phyloP scores from a whole-genome alignment of 2,888 invertebrate genomes.

The Melipona beecheii region DNA sequence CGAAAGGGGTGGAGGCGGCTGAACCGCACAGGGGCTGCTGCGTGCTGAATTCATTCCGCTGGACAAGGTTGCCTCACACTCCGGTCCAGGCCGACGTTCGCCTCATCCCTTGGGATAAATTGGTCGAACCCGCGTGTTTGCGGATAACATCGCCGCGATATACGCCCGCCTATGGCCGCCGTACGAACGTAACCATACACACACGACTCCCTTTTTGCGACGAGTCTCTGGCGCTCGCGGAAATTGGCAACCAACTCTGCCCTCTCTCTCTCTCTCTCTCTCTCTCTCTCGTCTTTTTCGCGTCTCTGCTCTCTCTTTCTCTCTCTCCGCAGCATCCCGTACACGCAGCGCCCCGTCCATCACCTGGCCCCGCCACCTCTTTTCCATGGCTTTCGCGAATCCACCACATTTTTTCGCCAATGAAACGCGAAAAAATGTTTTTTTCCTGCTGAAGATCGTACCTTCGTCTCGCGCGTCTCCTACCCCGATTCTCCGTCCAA shows the following conservation, averaged over 20 bases:
- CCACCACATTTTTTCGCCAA: background rate
- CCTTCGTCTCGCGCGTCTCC: conserved; percentile 13
- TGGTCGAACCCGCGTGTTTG: conserved; percentile 83
- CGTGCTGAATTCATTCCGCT: conserved; percentile 81
- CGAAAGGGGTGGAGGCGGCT: conserved; percentile 61
- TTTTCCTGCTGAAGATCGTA: conserved; percentile 12
- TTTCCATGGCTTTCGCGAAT: conserved; percentile 27
- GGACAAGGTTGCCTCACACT: conserved; percentile 79
- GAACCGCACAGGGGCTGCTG: conserved; percentile 75
- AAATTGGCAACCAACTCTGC: conserved; percentile 62
- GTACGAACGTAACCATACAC: conserved; percentile 65
- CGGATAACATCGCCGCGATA: conserved; percentile 81
- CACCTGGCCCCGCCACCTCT: conserved; percentile 27
- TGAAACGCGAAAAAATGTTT: conserved; percentile 49
- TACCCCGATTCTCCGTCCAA: background rate
- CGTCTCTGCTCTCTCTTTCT: conserved; percentile 1
- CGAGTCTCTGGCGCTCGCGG: conserved; percentile 64
- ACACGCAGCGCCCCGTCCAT: conserved; percentile 57
- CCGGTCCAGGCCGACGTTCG: conserved; percentile 71
- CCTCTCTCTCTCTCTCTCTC: conserved; percentile 19
- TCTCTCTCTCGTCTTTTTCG: conserved; percentile 46
- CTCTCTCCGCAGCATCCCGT: conserved; percentile 14
- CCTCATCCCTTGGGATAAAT: conserved; percentile 83
- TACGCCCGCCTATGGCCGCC: conserved; percentile 71
- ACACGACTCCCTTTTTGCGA: conserved; percentile 63